Conservation (phyloP, 2,888 invertebrate genomes). For the Rhimphoctona megacephalus region DNA sequence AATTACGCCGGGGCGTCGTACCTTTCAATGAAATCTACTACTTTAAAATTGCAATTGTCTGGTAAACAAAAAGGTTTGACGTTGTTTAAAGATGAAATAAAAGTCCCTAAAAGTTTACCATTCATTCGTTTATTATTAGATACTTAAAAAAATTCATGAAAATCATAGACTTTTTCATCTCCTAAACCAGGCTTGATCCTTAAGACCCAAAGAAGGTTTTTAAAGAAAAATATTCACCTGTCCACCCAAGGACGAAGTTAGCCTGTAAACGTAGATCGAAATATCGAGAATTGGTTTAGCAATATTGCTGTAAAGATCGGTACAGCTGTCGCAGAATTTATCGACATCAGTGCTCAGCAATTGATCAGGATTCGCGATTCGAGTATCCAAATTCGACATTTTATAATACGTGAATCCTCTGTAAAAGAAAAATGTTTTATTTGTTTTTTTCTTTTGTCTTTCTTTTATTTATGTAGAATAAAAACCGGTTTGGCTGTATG, state of each 20-base stretch:
- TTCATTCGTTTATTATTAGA: not conserved
- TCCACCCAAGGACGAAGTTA: slow-evolving; percentile 94
- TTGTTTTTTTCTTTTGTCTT: not conserved
- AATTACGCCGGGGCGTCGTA: no score
- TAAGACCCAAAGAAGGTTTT: not conserved
- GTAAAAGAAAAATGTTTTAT: slow-evolving; percentile 69
- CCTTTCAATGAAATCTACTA: no score
- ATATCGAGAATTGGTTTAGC: slow-evolving; percentile 98
- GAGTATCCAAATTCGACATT: slow-evolving; percentile 97
- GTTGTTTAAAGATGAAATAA: not conserved
- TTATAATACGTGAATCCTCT: slow-evolving; percentile 98
- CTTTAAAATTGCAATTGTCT: no score
- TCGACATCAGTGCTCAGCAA: slow-evolving; percentile 98
- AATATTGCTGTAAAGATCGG: slow-evolving; percentile 98
- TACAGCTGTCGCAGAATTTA: slow-evolving; percentile 97
- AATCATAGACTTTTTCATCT: not conserved
- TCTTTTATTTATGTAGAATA: not conserved
- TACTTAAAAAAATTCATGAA: not conserved
- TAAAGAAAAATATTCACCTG: slow-evolving; percentile 85
- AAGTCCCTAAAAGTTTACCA: not conserved
- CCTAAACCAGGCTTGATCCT: not conserved
- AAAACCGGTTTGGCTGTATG: slow-evolving; percentile 2
- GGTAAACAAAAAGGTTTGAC: no score
- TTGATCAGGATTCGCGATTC: slow-evolving; percentile 98
- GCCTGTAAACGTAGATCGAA: slow-evolving; percentile 95